phyloP scores from a whole-genome alignment of 2,113 vertebrate species.

The Platysternon megacephalum region DNA sequence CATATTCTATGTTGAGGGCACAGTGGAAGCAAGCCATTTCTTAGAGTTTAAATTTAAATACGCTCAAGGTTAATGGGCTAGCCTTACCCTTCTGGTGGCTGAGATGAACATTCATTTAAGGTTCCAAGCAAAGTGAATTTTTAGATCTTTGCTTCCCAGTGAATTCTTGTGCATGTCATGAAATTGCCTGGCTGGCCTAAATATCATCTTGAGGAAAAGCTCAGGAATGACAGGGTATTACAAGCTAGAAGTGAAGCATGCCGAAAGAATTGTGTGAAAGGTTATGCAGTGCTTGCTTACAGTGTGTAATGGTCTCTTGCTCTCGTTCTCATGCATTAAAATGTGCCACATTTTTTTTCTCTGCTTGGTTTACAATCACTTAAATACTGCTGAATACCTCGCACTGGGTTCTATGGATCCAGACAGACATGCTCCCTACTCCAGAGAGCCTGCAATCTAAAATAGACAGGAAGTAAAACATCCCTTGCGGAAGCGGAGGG shows the following conservation, averaged over 20 bases:
- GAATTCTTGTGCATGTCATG: background rate
- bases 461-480: background rate
- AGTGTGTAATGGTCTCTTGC: conserved; percentile 3
- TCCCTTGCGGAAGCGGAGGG: background rate
- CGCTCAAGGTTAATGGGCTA: background rate
- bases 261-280: background rate
- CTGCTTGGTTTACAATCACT: conserved; percentile 18
- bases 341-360: conserved; percentile 10
- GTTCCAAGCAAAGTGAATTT: conserved; percentile 3
- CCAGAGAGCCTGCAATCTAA: background rate
- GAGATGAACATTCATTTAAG: background rate
- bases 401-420: background rate
- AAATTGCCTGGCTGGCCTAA: background rate
- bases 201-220: background rate
- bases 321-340: background rate
- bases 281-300: background rate
- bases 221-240: background rate
- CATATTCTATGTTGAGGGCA: background rate
- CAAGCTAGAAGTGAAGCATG: background rate
- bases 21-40: background rate
- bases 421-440: background rate
- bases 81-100: background rate
- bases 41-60: background rate
- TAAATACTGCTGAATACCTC: background rate
- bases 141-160: background rate